phyloP scores from a whole-genome alignment of 2,888 invertebrate species.

The Hyppa rectilinea region DNA sequence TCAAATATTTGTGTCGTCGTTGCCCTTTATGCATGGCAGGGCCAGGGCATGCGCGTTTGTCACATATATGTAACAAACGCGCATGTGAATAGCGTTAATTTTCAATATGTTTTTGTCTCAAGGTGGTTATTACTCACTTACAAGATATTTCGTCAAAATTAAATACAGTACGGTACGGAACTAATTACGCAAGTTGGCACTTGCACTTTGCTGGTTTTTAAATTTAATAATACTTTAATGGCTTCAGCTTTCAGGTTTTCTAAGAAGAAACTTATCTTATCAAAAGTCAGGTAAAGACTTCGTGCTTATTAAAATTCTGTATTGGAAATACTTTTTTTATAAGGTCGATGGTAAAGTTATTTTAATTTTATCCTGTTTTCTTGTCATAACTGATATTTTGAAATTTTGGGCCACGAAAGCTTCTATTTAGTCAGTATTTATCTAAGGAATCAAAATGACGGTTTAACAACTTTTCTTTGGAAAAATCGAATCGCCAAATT shows the following conservation, averaged over 20 bases:
- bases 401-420: not conserved
- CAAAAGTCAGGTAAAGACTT: constrained; percentile 17
- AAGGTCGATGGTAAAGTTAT: constrained; percentile 5
- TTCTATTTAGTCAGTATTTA: not conserved
- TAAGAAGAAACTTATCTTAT: constrained; percentile 20
- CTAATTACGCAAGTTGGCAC: not conserved
- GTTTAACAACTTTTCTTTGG: too few relatives aligned
- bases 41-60: too few relatives aligned
- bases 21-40: too few relatives aligned
- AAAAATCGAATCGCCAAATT: not conserved
- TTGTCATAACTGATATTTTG: not conserved
- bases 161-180: not conserved
- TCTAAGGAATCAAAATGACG: not conserved
- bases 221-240: constrained; percentile 17
- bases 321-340: constrained; percentile 14
- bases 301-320: constrained; percentile 35
- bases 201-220: constrained; percentile 4
- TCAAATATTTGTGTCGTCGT: too few relatives aligned
- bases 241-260: constrained; percentile 12
- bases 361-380: constrained; percentile 2
- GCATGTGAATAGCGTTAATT: too few relatives aligned
- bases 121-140: not conserved
- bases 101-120: too few relatives aligned
- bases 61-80: too few relatives aligned
- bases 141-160: not conserved